These are phyloP conservation scores for Galemys pyrenaicus DNA, from an alignment of 2,113 vertebrate genomes.

Conservation along the genomic window DNA sequence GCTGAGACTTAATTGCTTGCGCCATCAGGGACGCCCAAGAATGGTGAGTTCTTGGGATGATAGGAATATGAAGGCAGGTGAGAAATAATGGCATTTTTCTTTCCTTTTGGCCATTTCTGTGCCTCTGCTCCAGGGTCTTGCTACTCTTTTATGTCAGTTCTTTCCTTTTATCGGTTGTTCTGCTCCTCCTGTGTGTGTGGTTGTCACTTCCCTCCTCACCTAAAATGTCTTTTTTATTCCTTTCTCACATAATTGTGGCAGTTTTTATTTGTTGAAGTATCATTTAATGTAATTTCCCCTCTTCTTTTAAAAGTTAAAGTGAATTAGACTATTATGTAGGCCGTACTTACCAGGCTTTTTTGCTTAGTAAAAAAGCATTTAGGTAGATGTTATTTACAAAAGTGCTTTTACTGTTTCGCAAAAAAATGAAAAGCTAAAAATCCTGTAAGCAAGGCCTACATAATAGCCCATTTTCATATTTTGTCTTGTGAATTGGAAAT, in stretches of 20 bases:
- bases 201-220: neutral
- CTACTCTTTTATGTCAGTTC: neutral
- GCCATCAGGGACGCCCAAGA: no score
- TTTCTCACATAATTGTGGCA: neutral
- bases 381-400: no score
- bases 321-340: neutral
- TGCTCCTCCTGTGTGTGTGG: neutral
- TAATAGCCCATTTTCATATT: neutral
- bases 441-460: no score
- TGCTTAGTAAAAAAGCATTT: neutral
- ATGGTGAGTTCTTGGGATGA: neutral
- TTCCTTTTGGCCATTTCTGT: neutral
- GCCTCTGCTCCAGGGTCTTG: neutral
- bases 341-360: neutral
- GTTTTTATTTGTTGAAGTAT: constrained; percentile 13
- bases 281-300: neutral
- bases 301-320: constrained; percentile 30
- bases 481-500: neutral
- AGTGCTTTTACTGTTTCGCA: no score
- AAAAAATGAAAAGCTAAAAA: no score
- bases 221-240: neutral
- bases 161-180: neutral
- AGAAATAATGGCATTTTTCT: neutral
- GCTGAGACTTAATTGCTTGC: no score
- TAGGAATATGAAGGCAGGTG: neutral